Evolutionary conservation across 1,140 invertebrate genomes (phyloP).

Genomic region (Aleiodes sp.): DNA sequence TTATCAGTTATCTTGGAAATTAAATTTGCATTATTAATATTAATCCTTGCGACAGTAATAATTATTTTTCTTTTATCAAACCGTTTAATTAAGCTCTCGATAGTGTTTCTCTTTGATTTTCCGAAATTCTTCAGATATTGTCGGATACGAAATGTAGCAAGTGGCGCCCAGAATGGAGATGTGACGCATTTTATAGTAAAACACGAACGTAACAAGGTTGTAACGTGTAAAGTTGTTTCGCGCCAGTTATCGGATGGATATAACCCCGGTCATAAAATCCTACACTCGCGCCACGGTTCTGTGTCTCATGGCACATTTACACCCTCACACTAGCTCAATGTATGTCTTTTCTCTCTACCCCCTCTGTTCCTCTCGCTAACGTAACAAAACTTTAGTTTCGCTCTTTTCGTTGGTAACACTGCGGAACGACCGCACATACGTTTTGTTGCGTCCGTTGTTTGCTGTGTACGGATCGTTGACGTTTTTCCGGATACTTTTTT

Average conservation of each 20-base stretch:
- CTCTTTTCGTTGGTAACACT: conserved; percentile 6
- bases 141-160: too few relatives aligned
- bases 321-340: not conserved
- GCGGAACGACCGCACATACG: not conserved
- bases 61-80: too few relatives aligned
- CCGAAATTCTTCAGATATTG: not conserved
- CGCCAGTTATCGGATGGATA: conserved; percentile 27
- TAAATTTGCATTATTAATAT: not conserved
- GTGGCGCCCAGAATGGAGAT: not conserved
- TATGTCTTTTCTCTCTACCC: not conserved
- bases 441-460: conserved; percentile 14
- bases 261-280: conserved; percentile 27
- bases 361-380: not conserved
- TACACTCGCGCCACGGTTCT: not conserved
- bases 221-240: conserved; percentile 24
- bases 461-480: not conserved
- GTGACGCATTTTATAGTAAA: conserved; percentile 23
- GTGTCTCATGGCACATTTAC: not conserved
- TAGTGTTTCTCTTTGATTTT: too few relatives aligned
- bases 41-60: not conserved
- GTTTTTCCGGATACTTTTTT: not conserved
- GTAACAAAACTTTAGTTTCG: conserved; percentile 17
- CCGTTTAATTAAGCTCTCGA: too few relatives aligned
- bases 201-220: conserved; percentile 29
- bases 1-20: not conserved